Evolutionary conservation across 1,140 invertebrate species (phyloP).

Genomic region (Homalodisca vitripennis): DNA sequence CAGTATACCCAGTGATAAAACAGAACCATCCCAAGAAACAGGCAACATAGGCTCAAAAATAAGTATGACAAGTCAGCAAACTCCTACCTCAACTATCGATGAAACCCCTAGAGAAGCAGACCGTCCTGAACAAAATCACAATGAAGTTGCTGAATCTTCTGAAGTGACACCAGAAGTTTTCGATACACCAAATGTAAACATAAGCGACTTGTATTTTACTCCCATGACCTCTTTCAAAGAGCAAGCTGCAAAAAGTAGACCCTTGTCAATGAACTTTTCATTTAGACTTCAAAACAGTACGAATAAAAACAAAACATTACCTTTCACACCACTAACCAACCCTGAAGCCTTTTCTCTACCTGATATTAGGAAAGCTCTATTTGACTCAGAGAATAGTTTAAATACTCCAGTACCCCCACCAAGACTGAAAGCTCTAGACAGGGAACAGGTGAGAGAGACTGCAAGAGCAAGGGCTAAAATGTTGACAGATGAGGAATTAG

Average conservation of each 20-base stretch:
- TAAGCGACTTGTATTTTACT: constrained; percentile 31
- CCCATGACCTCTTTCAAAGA: constrained; percentile 39
- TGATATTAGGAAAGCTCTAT: constrained; percentile 44
- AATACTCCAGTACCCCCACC: constrained; percentile 53
- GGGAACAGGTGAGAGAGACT: constrained; percentile 56
- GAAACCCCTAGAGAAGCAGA: background rate
- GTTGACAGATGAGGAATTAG: constrained; percentile 69
- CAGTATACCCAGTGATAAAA: constrained; percentile 23
- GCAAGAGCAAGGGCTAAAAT: constrained; percentile 63
- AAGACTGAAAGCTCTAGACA: constrained; percentile 48
- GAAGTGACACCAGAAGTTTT: background rate
- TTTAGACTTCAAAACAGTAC: constrained; percentile 32
- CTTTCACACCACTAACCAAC: constrained; percentile 29
- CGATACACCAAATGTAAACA: background rate
- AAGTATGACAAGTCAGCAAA: background rate
- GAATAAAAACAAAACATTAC: constrained; percentile 19
- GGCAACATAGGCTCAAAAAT: background rate
- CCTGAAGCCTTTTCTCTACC: constrained; percentile 46
- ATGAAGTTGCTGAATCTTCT: background rate
- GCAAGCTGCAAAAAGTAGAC: constrained; percentile 31
- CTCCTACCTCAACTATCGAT: background rate
- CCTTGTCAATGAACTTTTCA: constrained; percentile 39
- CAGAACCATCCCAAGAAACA: background rate
- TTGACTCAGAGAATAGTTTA: constrained; percentile 45
- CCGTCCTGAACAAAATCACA: background rate